These are phyloP conservation scores for Chunga burmeisteri DNA, from an alignment of 2,113 vertebrate species.

Conservation along the genomic window DNA sequence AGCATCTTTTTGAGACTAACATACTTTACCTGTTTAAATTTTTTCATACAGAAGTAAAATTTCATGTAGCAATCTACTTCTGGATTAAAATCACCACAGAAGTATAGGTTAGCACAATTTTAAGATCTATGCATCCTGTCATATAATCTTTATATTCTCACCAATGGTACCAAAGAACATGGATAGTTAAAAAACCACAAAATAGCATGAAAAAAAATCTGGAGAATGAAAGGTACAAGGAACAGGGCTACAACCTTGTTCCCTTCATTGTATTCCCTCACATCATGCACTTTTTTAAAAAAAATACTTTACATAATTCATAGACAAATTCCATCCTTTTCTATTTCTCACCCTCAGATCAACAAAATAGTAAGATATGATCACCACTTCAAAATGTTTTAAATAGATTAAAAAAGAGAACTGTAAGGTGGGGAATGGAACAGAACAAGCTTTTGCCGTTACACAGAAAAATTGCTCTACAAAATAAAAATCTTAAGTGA, in stretches of 20 bases:
- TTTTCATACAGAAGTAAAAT: neutral
- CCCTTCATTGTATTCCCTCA: neutral
- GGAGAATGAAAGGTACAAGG: neutral
- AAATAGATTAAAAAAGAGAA: neutral
- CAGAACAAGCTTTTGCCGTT: neutral
- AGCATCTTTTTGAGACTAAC: neutral
- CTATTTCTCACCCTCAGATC: neutral
- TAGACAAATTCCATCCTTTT: neutral
- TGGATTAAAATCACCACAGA: neutral
- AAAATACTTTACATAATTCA: neutral
- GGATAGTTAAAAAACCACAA: neutral
- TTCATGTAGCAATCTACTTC: neutral
- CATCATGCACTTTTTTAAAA: neutral
- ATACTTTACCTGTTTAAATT: neutral
- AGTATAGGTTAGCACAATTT: neutral
- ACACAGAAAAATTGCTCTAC: neutral
- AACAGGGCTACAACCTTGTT: neutral
- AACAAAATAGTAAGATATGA: neutral
- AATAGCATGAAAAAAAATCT: neutral
- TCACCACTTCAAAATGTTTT: neutral
- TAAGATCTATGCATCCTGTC: neutral
- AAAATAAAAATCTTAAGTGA: neutral
- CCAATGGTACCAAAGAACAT: neutral
- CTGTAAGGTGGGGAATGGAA: neutral
- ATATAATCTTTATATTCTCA: neutral